These are phyloP conservation scores for Eupithecia insigniata DNA, from an alignment of 2,888 invertebrate species.

Conservation along the genomic window DNA sequence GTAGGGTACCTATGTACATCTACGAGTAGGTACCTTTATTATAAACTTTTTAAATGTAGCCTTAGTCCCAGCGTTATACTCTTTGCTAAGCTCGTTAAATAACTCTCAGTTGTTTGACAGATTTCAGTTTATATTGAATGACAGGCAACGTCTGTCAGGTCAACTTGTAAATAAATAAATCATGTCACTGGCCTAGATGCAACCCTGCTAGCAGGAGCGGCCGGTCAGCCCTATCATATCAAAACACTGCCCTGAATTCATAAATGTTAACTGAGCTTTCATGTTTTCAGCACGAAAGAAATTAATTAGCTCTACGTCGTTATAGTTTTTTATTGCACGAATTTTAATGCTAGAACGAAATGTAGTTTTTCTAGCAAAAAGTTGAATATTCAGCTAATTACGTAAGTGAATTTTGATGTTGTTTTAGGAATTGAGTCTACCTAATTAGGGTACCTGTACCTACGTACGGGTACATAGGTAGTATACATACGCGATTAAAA, in stretches of 20 bases:
- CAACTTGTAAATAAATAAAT: too few species aligned
- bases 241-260: slow-evolving; percentile 27
- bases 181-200: background rate
- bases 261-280: slow-evolving; percentile 30
- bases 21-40: too few species aligned
- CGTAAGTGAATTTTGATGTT: background rate
- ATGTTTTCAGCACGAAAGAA: slow-evolving; percentile 25
- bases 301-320: slow-evolving; percentile 26
- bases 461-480: background rate
- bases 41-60: too few species aligned
- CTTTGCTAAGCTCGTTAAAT: too few species aligned
- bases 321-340: slow-evolving; percentile 9
- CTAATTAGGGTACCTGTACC: background rate
- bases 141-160: too few species aligned
- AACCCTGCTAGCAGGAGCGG: slow-evolving; percentile 1
- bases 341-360: background rate
- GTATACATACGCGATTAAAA: background rate
- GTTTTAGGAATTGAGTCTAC: background rate
- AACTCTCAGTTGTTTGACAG: too few species aligned
- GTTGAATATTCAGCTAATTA: slow-evolving; percentile 3
- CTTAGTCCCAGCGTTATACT: too few species aligned
- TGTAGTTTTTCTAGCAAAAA: background rate
- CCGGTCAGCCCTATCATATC: slow-evolving; percentile 20
- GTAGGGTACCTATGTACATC: too few species aligned
- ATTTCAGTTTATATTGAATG: too few species aligned